Evolutionary conservation across 64 coral and sea anemone genomes (phyloP), one percentile per base, ranked within the genome.

Genomic region (Stylophora pistillata): DNA sequence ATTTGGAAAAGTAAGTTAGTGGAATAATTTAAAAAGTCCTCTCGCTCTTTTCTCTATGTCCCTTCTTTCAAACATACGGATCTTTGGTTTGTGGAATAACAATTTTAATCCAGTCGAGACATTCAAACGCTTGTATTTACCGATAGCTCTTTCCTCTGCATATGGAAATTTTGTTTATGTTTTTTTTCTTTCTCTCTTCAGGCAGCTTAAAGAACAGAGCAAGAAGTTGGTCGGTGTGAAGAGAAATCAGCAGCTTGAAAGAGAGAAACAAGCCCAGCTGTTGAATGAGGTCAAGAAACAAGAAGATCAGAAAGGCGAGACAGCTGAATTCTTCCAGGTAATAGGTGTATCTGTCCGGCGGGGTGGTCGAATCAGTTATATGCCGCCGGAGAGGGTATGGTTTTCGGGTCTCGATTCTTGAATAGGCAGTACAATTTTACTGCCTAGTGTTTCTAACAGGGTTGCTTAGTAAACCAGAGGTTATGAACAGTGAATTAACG

Each of bases 201-300:
- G 95, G 64, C 95, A 97, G 81, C 54, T 93, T 12, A 97, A 89
- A 90, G 95, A 97, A 62, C 87, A 93, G 78, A 97, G 89, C 68
- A 97, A 97, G 68, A 97, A 97, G 82, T 65, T 97, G n/a, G 71
- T 89, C 16, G 88, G 89, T 28, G 76, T 93, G 18, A 97, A 97
- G 33, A 81, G 95, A 87, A 97, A 86, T 62, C 91, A 97, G 15
- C 95, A 97, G 47, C 63, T 97, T 52, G 95, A 97, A n/a, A 81
- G 95, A 71, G 95, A 97, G 66, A 97, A 93, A 56, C 95, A 97
- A 72, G 95, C 95, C 16, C 91, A 97, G 72, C 82, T 97, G 82
- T 20, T 97, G 26, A 97, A 97, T 66, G 95, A 97, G 76, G 95
- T 92, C 15, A 97, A 93, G 71, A 97, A 97, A 87, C 87, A 93